These are phyloP conservation scores for Julus scandinavius DNA, from an alignment of 2,888 invertebrate genomes.

Conservation along the genomic window DNA sequence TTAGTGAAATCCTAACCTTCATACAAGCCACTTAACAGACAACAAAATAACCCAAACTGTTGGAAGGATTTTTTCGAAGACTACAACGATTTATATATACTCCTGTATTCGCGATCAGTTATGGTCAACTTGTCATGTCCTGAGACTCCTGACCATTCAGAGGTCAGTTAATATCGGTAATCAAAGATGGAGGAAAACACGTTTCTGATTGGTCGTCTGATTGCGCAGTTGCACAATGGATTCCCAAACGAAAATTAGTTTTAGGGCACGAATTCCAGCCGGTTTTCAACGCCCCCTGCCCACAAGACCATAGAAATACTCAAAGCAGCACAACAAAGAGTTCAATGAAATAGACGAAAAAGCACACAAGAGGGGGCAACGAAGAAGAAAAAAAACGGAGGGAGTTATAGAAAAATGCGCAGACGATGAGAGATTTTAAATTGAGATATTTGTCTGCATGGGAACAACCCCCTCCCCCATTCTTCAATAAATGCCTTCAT, in stretches of 20 bases:
- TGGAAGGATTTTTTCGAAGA: too few species aligned
- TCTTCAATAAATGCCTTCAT: background rate
- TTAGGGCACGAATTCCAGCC: background rate
- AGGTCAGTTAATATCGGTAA: too few species aligned
- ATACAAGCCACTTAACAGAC: too few species aligned
- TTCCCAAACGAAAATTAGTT: background rate
- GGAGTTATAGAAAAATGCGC: background rate
- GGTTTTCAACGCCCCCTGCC: background rate
- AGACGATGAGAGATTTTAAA: constrained; percentile 11
- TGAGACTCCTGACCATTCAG: too few species aligned
- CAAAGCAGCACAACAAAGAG: constrained; percentile 18
- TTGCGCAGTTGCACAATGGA: background rate
- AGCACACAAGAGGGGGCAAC: background rate
- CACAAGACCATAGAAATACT: background rate
- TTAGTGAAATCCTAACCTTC: too few species aligned
- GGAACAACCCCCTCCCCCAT: background rate
- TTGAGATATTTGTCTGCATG: constrained; percentile 11
- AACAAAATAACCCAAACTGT: too few species aligned
- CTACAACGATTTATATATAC: too few species aligned
- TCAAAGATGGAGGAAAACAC: too few species aligned
- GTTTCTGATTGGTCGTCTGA: background rate
- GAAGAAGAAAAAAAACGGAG: background rate
- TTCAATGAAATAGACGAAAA: background rate
- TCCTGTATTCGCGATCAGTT: too few species aligned
- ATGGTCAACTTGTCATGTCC: too few species aligned